These are phyloP conservation scores for Lindbergichthys nudifrons DNA, from an alignment of 2,797 vertebrate species.

Conservation along the genomic window DNA sequence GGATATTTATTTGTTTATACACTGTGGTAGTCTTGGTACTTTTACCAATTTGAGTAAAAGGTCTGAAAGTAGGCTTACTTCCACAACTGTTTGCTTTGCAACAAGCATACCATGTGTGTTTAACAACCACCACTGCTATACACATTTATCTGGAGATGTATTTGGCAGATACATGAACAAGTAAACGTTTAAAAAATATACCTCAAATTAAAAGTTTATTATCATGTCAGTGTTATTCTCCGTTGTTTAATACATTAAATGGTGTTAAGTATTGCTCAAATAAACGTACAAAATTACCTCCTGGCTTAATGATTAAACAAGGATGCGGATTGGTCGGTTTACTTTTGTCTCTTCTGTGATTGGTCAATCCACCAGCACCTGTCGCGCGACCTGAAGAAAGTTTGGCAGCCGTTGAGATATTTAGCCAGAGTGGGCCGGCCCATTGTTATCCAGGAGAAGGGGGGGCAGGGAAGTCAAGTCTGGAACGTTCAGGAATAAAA, in stretches of 20 bases:
- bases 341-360: slow-evolving; percentile 56
- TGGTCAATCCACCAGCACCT: slow-evolving; percentile 61
- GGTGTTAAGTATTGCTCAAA: neutral
- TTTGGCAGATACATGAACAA: neutral
- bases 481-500: slow-evolving; percentile 65
- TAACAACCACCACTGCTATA: neutral
- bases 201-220: neutral
- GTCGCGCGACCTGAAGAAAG: slow-evolving; percentile 61
- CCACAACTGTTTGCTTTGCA: neutral
- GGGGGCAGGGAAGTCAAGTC: slow-evolving; percentile 16
- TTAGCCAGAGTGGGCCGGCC: slow-evolving; percentile 62
- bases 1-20: too few species aligned
- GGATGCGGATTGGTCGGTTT: slow-evolving; percentile 52
- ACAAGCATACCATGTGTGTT: neutral
- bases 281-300: neutral
- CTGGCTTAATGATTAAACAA: fast-evolving
- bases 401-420: slow-evolving; percentile 62
- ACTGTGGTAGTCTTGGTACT: too few species aligned
- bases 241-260: neutral
- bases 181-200: neutral
- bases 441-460: slow-evolving; percentile 60
- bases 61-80: neutral
- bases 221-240: neutral
- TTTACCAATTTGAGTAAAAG: neutral
- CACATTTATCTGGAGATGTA: neutral